These are phyloP conservation scores for Isurus oxyrinchus DNA, from an alignment of 2,113 vertebrate species.

Conservation along the genomic window DNA sequence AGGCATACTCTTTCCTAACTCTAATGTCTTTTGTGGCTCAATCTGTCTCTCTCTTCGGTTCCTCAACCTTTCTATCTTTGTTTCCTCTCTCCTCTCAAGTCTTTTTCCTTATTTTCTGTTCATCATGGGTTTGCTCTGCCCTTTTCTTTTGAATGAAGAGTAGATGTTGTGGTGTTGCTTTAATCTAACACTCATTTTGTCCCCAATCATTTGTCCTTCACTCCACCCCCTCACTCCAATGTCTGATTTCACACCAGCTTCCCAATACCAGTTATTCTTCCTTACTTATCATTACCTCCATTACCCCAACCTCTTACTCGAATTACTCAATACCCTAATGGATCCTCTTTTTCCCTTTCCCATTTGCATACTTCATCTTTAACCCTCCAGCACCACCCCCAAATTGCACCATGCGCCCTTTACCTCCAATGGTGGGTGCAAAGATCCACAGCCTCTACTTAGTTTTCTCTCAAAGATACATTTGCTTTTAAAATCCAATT, in stretches of 20 bases:
- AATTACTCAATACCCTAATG: background rate
- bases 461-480: background rate
- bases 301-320: background rate
- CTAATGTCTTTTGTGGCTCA: background rate
- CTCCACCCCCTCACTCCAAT: background rate
- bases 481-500: background rate
- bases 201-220: background rate
- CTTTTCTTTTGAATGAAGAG: background rate
- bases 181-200: background rate
- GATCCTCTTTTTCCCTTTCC: background rate
- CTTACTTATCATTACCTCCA: background rate
- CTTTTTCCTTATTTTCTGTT: background rate
- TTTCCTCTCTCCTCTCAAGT: background rate
- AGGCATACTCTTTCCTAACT: background rate
- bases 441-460: background rate
- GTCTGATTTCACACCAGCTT: background rate
- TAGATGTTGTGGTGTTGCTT: background rate
- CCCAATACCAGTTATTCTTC: background rate
- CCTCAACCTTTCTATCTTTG: background rate
- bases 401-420: background rate
- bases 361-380: background rate
- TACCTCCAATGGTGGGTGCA: background rate
- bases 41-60: background rate
- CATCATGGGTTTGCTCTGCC: background rate
- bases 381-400: background rate